A percentile compares a stretch with the other conserved stretches of the same genome.
Evolutionary conservation across 2,113 vertebrate genomes (phyloP).

Genomic region (Cottus gobio): DNA sequence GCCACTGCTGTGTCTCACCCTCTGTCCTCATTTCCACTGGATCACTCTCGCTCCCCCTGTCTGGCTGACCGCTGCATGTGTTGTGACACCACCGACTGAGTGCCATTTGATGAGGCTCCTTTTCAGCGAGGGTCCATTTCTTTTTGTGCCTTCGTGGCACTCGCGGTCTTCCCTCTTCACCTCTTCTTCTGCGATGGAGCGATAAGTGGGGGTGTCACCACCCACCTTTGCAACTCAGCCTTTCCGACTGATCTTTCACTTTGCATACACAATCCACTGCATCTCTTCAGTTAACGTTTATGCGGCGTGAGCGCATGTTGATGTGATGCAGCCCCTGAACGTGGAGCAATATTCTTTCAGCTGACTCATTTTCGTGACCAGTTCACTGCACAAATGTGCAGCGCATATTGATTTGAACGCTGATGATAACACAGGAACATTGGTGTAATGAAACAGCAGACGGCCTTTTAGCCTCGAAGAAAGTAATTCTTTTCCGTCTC

Average conservation of each 20-base stretch:
- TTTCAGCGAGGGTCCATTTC: constrained; percentile 35
- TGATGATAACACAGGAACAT: constrained; percentile 12
- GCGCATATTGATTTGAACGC: constrained; percentile 55
- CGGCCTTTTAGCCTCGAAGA: constrained; percentile 49
- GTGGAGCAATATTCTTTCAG: not conserved
- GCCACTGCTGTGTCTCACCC: constrained; percentile 9
- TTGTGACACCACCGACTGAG: constrained; percentile 51
- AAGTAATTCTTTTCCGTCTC: constrained; percentile 18
- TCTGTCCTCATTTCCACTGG: not conserved
- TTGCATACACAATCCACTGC: constrained; percentile 1
- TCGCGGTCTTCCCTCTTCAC: constrained; percentile 24
- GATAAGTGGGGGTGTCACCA: constrained; percentile 30
- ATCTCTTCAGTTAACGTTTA: constrained; percentile 9
- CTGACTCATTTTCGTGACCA: constrained; percentile 17
- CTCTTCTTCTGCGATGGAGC: constrained; percentile 13
- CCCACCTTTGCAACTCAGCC: constrained; percentile 16
- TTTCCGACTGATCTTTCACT: constrained; percentile 2
- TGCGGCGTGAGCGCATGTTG: constrained; percentile 7
- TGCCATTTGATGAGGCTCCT: constrained; percentile 44
- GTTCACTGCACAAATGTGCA: constrained; percentile 44
- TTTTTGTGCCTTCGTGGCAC: constrained; percentile 31
- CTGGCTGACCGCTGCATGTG: constrained; percentile 39
- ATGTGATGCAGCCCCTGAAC: constrained; percentile 23
- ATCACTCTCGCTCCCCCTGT: constrained; percentile 3
- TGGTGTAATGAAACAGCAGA: constrained; percentile 52